Evolutionary conservation across 1,140 invertebrate species (phyloP).

Genomic region (Neotoxoptera formosana): DNA sequence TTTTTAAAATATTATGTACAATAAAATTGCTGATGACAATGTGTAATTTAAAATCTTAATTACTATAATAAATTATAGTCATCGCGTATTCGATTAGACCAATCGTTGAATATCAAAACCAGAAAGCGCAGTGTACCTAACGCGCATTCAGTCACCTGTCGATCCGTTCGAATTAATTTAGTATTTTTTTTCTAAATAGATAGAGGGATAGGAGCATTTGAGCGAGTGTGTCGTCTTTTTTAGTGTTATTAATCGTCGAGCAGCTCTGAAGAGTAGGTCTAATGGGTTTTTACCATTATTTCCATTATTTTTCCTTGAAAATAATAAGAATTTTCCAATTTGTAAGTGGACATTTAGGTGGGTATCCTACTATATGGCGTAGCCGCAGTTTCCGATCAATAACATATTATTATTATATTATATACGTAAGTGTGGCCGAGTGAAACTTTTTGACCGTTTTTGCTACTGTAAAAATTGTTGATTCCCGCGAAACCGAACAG

Average conservation of each 20-base stretch:
- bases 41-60: not conserved
- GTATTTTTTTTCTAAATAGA: not conserved
- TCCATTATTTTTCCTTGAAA: not conserved
- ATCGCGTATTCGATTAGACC: not conserved
- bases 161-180: not conserved
- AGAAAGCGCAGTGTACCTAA: no score
- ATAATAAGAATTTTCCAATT: constrained; percentile 7
- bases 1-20: not conserved
- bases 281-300: not conserved
- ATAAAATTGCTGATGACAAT: not conserved
- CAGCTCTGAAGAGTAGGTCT: not conserved
- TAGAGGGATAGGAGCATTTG: not conserved
- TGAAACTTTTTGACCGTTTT: not conserved
- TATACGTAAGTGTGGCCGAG: not conserved
- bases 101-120: not conserved
- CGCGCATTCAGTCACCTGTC: not conserved
- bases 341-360: not conserved
- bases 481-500: not conserved
- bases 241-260: not conserved
- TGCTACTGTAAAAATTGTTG: not conserved
- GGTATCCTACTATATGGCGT: not conserved
- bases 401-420: not conserved
- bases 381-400: not conserved
- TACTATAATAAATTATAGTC: no score
- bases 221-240: not conserved